Conservation (phyloP, 2,888 invertebrate genomes). For the Aleiodes testaceus region DNA sequence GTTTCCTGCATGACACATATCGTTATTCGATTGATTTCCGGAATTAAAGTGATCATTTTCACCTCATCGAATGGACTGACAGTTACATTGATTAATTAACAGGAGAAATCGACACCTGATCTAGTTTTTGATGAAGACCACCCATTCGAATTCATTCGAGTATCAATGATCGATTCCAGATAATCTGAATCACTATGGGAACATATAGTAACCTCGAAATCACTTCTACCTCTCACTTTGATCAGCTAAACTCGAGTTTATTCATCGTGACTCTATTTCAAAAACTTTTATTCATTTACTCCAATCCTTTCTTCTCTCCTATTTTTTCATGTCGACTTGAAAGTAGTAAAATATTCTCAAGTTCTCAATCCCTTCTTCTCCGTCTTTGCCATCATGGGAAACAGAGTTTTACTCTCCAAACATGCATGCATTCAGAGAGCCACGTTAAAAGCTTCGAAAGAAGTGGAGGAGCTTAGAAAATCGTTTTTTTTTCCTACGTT, state of each 20-base stretch:
- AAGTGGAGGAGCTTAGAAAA: slow-evolving; percentile 12
- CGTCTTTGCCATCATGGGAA: slow-evolving; percentile 8
- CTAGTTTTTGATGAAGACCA: slow-evolving; percentile 19
- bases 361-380: slow-evolving; percentile 13
- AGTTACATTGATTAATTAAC: background rate
- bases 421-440: slow-evolving; percentile 24
- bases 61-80: background rate
- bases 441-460: slow-evolving; percentile 15
- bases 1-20: background rate
- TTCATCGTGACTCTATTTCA: slow-evolving; percentile 13
- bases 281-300: background rate
- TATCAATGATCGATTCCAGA: slow-evolving; percentile 17
- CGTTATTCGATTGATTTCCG: background rate
- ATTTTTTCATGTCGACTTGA: slow-evolving; percentile 16
- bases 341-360: slow-evolving; percentile 23
- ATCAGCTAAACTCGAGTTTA: background rate
- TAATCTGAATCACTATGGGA: background rate
- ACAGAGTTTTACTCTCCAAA: slow-evolving; percentile 13
- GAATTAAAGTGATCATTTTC: background rate
- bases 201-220: background rate
- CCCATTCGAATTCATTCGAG: background rate
- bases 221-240: background rate
- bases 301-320: background rate
- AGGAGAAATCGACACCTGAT: background rate
- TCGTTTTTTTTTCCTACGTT: slow-evolving; percentile 10